A percentile compares a stretch with the other conserved stretches of the same genome.
Evolutionary conservation across 2,113 vertebrate genomes (phyloP).

Genomic region (Callospermophilus lateralis): DNA sequence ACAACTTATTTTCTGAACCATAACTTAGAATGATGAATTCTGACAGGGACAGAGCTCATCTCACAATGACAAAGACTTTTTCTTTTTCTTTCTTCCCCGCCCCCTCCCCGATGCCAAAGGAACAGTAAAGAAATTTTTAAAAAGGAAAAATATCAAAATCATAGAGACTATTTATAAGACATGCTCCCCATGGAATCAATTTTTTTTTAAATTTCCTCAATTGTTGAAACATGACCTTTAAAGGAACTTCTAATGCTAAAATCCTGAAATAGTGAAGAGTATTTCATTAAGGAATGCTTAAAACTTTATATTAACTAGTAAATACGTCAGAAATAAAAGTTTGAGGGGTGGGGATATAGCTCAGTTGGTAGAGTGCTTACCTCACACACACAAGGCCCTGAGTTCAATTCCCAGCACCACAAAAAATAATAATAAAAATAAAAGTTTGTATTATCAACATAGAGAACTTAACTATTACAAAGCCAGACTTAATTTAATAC

Average conservation of each 20-base stretch:
- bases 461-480: background rate
- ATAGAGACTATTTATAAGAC: background rate
- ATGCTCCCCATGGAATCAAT: background rate
- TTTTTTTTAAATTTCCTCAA: background rate
- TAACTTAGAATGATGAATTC: background rate
- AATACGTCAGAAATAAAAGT: background rate
- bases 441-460: background rate
- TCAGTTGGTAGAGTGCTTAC: too few species aligned
- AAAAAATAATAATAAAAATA: too few species aligned
- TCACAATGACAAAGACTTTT: background rate
- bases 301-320: slow-evolving; percentile 20
- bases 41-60: background rate
- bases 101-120: background rate
- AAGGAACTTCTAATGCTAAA: background rate
- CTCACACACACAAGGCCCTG: too few species aligned
- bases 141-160: slow-evolving; percentile 17
- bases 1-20: slow-evolving; percentile 35
- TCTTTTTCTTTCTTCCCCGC: background rate
- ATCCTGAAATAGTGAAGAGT: background rate
- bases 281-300: slow-evolving; percentile 31
- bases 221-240: background rate
- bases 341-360: too few species aligned
- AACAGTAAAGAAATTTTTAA: background rate
- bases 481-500: background rate
- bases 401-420: too few species aligned